These are phyloP conservation scores for Antheraea assamensis DNA, from an alignment of 2,888 invertebrate species.

Conservation along the genomic window DNA sequence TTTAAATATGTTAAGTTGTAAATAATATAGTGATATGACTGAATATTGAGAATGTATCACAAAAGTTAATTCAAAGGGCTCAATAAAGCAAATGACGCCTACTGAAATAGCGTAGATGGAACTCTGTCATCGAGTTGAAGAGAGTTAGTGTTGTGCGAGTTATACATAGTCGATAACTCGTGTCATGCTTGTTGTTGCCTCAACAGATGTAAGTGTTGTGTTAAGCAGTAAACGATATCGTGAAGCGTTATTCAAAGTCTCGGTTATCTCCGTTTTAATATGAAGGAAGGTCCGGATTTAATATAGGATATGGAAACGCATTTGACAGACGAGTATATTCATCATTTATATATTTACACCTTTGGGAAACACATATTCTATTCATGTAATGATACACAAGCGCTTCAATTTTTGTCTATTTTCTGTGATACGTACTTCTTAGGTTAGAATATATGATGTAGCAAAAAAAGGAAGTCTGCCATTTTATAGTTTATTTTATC, in stretches of 20 bases:
- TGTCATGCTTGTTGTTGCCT: not conserved
- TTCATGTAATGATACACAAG: too few species aligned
- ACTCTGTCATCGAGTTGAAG: not conserved
- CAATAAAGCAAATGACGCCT: not conserved
- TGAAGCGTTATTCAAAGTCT: not conserved
- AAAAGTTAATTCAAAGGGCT: not conserved
- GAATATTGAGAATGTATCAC: not conserved
- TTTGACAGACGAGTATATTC: not conserved
- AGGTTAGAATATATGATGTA: too few species aligned
- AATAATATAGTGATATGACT: not conserved
- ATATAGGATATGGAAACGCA: not conserved
- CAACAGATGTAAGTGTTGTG: not conserved
- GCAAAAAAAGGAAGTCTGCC: too few species aligned
- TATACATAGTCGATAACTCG: not conserved
- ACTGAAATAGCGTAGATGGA: not conserved
- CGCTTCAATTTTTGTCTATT: too few species aligned
- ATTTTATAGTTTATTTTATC: too few species aligned
- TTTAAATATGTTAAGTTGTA: not conserved
- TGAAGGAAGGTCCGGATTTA: not conserved
- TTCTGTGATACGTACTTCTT: too few species aligned
- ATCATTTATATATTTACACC: too few species aligned
- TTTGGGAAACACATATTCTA: too few species aligned
- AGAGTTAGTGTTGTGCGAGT: not conserved
- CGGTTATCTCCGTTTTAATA: not conserved
- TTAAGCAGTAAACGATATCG: not conserved